Base-by-base conservation (phyloP, 2,797 vertebrate genomes). In the Hoplostethus atlanticus region DNA sequence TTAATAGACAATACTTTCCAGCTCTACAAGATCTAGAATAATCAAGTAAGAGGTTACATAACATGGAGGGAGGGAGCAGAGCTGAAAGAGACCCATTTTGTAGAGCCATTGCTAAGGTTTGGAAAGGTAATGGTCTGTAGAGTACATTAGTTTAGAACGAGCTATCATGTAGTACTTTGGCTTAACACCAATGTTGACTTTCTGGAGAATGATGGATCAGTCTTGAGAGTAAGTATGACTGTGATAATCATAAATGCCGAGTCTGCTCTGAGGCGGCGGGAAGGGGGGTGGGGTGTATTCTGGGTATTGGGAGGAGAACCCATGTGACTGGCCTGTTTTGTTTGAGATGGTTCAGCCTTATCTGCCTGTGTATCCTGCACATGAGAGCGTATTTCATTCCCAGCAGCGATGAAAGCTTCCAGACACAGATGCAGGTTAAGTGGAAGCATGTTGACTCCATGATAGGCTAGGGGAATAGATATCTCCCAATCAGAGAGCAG, bases 391-490 rank as follows among this genome's bases (percentile, higher is more conserved):
- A 53, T 80, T 77, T 86, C 59, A 80, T 53, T 81, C 81, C 72
- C 64, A 62, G 79, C 77, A 63, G 55, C 65, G 75, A 71, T 77
- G 74, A 63, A 84, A 83, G 80, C 74, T 68, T 31, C 58, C 61
- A 76, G 68, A 73, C 56, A 67, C 70, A 64, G 70, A 64, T 52
- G 9, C 70, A 67, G 76, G 84, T 88, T 88, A 87, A 90, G 85
- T 84, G 82, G 83, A 87, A 83, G 86, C 76, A 73, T 81, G 84
- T 86, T 77, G 76, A 73, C 75, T 85, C 71, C 55, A 57, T 68
- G 78, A 84, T 71, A 53, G 77, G 79, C 80, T 76, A 16, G 55
- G 80, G 67, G 81, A 80, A 86, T 71, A 63, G 62, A 88, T 62
- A 40, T 51, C 77, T 79, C 46, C 72, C 68, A 87, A 72, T 88